These are phyloP conservation scores for Seriola quinqueradiata DNA, from an alignment of 2,113 vertebrate species.

Conservation along the genomic window DNA sequence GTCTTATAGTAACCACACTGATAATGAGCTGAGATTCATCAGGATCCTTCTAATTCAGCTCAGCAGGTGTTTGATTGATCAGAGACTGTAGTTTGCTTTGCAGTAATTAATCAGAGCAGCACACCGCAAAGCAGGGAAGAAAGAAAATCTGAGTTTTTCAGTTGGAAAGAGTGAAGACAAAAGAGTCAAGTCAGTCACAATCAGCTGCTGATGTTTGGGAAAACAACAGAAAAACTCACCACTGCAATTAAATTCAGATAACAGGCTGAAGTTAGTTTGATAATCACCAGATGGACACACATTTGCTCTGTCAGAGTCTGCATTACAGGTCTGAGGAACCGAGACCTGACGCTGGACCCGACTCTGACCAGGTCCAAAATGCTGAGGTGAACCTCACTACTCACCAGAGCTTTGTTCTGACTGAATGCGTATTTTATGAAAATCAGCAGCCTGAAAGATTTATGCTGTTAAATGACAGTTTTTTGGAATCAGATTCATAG, in stretches of 20 bases:
- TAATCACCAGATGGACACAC: neutral
- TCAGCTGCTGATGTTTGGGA: neutral
- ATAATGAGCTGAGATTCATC: neutral
- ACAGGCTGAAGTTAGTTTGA: neutral
- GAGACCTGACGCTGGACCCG: neutral
- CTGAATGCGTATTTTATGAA: too few relatives aligned
- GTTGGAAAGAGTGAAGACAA: neutral
- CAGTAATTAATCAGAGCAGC: neutral
- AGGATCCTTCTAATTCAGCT: neutral
- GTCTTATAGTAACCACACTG: neutral
- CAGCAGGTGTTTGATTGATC: conserved; percentile 3
- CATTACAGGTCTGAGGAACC: neutral
- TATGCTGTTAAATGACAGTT: neutral
- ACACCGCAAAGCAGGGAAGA: neutral
- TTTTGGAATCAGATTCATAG: neutral
- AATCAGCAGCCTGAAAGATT: neutral
- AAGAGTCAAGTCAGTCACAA: neutral
- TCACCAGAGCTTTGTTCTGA: neutral
- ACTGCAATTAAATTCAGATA: neutral
- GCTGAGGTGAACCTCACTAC: neutral
- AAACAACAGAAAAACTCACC: neutral
- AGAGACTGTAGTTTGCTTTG: neutral
- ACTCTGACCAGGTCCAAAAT: neutral
- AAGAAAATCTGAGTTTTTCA: neutral
- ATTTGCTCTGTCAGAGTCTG: neutral